These are phyloP conservation scores for Sarcophaga rosellei DNA, from an alignment of 2,888 invertebrate species.

Conservation along the genomic window DNA sequence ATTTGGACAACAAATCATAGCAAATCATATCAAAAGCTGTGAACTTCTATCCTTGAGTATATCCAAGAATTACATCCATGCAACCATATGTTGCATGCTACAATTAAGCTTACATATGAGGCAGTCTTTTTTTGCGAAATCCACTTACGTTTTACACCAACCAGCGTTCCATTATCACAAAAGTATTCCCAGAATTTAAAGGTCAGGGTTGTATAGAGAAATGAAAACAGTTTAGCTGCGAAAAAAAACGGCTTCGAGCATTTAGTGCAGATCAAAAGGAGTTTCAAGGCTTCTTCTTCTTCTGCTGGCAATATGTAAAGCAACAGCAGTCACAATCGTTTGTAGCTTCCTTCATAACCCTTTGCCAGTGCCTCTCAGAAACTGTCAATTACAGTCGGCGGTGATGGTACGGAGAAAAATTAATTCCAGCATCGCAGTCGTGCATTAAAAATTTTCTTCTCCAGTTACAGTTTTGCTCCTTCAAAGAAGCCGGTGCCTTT, in stretches of 20 bases:
- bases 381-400: conserved; percentile 14
- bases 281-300: conserved; percentile 13
- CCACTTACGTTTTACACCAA: too few species aligned
- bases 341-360: conserved; percentile 1
- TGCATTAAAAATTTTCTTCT: neutral
- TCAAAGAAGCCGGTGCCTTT: conserved; percentile 18
- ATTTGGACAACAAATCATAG: too few species aligned
- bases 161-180: neutral
- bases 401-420: neutral
- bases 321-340: neutral
- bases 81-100: neutral
- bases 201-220: conserved; percentile 2
- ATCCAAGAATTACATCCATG: too few species aligned
- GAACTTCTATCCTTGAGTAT: too few species aligned
- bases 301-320: too few species aligned
- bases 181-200: conserved; percentile 8
- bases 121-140: too few species aligned
- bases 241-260: conserved; percentile 17
- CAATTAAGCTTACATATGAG: neutral
- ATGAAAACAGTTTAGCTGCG: neutral
- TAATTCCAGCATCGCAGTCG: neutral
- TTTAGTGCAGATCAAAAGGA: conserved; percentile 23
- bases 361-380: neutral
- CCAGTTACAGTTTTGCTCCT: neutral
- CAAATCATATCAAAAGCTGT: too few species aligned